Conservation (phyloP, 2,113 vertebrate species). For the Isurus oxyrinchus region DNA sequence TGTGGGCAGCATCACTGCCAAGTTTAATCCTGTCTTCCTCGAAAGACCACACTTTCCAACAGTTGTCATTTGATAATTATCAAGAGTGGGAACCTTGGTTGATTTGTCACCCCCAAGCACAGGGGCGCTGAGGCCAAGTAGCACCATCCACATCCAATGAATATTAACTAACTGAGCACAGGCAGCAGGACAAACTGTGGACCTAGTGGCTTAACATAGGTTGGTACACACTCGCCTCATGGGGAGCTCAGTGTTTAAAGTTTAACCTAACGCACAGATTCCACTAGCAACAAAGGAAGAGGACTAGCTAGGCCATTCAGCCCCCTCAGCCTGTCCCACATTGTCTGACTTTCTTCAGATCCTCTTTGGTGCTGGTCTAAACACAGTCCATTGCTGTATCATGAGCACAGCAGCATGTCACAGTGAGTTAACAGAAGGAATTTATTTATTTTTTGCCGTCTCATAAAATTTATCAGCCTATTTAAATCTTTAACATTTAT, state of each 20-base stretch:
- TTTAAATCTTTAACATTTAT: constrained; percentile 23
- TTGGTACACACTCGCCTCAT: not conserved
- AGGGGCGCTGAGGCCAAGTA: not conserved
- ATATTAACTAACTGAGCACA: not conserved
- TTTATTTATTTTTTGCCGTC: constrained; percentile 28
- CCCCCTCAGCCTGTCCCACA: not conserved
- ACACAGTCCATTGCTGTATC: not conserved
- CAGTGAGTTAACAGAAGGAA: not conserved
- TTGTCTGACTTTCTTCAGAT: not conserved
- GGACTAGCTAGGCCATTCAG: not conserved
- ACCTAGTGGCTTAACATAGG: too few species aligned
- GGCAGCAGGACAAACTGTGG: not conserved
- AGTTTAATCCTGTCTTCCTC: not conserved
- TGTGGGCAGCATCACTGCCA: not conserved
- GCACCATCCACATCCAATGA: too few species aligned
- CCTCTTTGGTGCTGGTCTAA: not conserved
- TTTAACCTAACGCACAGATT: not conserved
- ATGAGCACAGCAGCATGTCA: not conserved
- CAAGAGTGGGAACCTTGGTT: not conserved
- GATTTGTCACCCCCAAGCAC: not conserved
- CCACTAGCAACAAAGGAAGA: not conserved
- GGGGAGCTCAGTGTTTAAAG: not conserved
- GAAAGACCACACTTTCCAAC: not conserved
- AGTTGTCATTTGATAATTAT: not conserved
- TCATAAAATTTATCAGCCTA: constrained; percentile 2